phyloP scores from a whole-genome alignment of 2,888 invertebrate genomes.

The Tenthredo livida region DNA sequence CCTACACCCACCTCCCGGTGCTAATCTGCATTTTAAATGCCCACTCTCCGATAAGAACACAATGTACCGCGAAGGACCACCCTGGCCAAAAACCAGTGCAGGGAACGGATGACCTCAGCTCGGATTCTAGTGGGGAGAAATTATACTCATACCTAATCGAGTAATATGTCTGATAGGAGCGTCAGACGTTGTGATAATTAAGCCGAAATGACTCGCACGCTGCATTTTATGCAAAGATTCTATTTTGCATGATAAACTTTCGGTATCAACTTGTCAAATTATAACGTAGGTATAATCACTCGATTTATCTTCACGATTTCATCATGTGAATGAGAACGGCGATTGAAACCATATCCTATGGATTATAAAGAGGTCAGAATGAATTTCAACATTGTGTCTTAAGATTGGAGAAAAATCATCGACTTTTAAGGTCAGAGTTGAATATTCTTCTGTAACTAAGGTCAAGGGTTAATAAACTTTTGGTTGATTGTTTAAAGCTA shows the following conservation, averaged over 20 bases:
- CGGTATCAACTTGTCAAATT: background rate
- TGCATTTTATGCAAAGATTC: background rate
- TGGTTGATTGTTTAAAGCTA: background rate
- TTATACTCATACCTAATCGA: background rate
- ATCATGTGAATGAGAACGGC: background rate
- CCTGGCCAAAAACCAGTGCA: conserved; percentile 32
- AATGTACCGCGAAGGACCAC: conserved; percentile 44
- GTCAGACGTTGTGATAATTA: background rate
- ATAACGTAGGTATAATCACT: background rate
- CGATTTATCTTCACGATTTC: background rate
- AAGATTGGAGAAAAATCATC: background rate
- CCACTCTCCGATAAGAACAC: conserved; percentile 54
- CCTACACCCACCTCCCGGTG: conserved; percentile 9
- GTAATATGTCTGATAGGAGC: background rate
- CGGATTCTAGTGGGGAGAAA: conserved; percentile 5
- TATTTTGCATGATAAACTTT: background rate
- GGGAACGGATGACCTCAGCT: conserved; percentile 36
- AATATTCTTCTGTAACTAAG: background rate
- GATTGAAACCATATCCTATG: background rate
- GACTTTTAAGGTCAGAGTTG: background rate
- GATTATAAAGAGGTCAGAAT: background rate
- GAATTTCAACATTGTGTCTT: background rate
- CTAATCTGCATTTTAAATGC: conserved; percentile 73
- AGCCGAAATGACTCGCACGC: background rate
- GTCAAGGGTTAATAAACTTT: background rate